phyloP scores from a whole-genome alignment of 2,888 invertebrate species.

The Nemotelus nigrinus region DNA sequence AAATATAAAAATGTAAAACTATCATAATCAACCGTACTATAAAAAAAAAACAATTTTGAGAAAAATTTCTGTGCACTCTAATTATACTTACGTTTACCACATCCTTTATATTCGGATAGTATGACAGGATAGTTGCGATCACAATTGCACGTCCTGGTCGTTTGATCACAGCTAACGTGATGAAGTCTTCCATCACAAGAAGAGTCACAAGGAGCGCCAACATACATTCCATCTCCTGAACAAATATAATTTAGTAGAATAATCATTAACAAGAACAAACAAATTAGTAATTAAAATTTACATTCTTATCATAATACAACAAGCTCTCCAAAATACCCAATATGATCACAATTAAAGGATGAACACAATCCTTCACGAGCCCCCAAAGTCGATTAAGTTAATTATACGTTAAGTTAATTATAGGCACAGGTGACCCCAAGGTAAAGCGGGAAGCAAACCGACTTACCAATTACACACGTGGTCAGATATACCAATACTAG shows the following conservation, averaged over 20 bases:
- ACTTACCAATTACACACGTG: no score
- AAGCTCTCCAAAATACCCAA: not conserved
- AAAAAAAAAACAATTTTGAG: not conserved
- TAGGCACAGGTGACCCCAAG: no score
- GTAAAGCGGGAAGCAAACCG: no score
- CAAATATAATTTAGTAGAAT: conserved; percentile 52
- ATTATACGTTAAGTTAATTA: no score
- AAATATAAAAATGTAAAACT: no score
- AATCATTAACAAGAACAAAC: not conserved
- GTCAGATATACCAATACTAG: no score
- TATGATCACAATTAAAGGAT: no score
- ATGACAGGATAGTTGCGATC: conserved; percentile 84
- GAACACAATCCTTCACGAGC: no score
- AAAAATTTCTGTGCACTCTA: no score
- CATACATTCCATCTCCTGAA: conserved; percentile 79
- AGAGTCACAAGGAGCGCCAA: conserved; percentile 82
- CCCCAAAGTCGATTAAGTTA: no score
- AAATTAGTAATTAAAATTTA: not conserved
- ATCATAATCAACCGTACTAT: no score
- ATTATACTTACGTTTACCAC: conserved; percentile 81
- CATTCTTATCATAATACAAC: not conserved
- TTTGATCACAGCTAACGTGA: conserved; percentile 81
- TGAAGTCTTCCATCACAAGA: conserved; percentile 77
- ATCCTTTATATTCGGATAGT: conserved; percentile 79
- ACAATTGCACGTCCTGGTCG: conserved; percentile 78